Evolutionary conservation across 2,113 vertebrate genomes (phyloP).

Genomic region (Chloropsis hardwickii): DNA sequence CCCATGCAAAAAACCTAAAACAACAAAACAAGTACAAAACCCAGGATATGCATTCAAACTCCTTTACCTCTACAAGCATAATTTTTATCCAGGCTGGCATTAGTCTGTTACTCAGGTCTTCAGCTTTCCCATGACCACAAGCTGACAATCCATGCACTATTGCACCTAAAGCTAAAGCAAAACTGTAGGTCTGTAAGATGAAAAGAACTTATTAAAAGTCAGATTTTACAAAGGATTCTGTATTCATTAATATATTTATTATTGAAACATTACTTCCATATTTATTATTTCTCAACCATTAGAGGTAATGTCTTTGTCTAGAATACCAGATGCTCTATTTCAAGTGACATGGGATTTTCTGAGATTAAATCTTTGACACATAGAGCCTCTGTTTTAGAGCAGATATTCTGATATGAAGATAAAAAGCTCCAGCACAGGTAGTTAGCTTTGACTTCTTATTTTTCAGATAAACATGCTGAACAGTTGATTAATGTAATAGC

Average conservation of each 20-base stretch:
- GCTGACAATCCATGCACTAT: conserved; percentile 84
- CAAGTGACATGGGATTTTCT: not conserved
- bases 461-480: not conserved
- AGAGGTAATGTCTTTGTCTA: not conserved
- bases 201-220: not conserved
- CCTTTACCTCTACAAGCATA: conserved; percentile 84
- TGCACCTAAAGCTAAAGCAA: conserved; percentile 88
- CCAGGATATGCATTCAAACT: not conserved
- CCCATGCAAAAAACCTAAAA: not conserved
- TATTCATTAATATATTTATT: not conserved
- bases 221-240: not conserved
- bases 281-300: not conserved
- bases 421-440: not conserved
- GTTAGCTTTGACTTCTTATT: not conserved
- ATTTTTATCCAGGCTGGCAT: conserved; percentile 88
- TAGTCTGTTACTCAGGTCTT: conserved; percentile 83
- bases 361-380: not conserved
- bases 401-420: not conserved
- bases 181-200: conserved; percentile 83
- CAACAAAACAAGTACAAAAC: not conserved
- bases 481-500: not conserved
- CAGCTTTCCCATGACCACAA: conserved; percentile 90
- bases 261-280: not conserved
- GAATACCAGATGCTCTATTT: not conserved
- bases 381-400: not conserved